These are phyloP conservation scores for Puffinus mauretanicus DNA, from an alignment of 2,113 vertebrate species.

Conservation along the genomic window DNA sequence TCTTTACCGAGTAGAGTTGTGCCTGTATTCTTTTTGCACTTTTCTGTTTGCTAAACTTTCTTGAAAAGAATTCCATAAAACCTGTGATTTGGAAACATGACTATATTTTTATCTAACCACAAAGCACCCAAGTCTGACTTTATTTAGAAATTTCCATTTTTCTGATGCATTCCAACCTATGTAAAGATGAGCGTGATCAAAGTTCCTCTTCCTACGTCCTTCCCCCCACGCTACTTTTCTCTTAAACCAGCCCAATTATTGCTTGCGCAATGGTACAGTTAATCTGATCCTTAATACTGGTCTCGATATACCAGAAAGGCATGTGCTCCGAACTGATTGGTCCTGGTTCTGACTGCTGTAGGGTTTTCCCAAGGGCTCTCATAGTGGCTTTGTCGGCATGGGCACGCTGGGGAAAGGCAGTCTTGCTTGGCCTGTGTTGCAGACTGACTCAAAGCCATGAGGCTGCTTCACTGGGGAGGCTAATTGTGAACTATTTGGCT, in stretches of 20 bases:
- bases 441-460: neutral
- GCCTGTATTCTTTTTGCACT: neutral
- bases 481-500: neutral
- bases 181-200: neutral
- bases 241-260: neutral
- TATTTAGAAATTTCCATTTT: neutral
- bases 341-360: neutral
- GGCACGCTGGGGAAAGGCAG: neutral
- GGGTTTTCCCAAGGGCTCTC: neutral
- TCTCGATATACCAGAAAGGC: neutral
- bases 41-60: neutral
- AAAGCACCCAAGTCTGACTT: neutral
- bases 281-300: neutral
- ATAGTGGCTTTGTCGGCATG: neutral
- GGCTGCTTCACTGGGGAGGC: neutral
- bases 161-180: neutral
- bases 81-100: neutral
- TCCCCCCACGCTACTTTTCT: rapidly evolving
- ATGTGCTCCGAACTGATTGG: rapidly evolving
- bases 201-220: neutral
- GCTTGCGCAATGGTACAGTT: neutral
- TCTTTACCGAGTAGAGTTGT: neutral
- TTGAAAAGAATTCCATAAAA: neutral
- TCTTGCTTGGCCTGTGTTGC: neutral
- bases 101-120: neutral